A percentile compares a stretch with the other conserved stretches of the same genome.
Conservation (phyloP, 1,140 invertebrate species). For the Cotesia typhae region DNA sequence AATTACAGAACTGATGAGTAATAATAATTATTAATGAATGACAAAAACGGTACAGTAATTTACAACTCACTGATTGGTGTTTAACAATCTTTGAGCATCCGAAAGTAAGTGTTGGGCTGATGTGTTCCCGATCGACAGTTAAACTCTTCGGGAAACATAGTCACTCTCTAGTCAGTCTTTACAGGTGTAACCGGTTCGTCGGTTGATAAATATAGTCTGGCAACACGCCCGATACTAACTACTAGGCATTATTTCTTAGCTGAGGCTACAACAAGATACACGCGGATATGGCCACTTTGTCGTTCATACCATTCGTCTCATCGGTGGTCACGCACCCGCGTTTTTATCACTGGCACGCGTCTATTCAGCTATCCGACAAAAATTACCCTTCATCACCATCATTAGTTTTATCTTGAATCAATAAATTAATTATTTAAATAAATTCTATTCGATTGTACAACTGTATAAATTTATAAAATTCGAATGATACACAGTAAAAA, state of each 20-base stretch:
- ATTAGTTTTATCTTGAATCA: not conserved
- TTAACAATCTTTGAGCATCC: too few species aligned
- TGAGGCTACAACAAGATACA: constrained; percentile 33
- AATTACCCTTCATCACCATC: not conserved
- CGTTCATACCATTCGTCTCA: constrained; percentile 14
- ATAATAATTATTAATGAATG: too few species aligned
- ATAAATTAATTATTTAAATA: not conserved
- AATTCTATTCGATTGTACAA: too few species aligned
- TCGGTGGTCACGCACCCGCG: constrained; percentile 30
- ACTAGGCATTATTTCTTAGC: constrained; percentile 48
- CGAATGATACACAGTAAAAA: too few species aligned
- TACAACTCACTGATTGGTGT: too few species aligned
- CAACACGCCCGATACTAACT: constrained; percentile 51
- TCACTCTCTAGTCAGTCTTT: constrained; percentile 36
- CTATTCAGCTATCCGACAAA: not conserved
- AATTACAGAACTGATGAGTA: too few species aligned
- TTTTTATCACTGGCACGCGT: constrained; percentile 20
- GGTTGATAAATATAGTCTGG: constrained; percentile 59
- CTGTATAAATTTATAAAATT: too few species aligned
- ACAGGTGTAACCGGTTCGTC: constrained; percentile 55
- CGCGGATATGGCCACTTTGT: constrained; percentile 33
- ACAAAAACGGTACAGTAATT: too few species aligned
- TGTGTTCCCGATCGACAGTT: constrained; percentile 18
- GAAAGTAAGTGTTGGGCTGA: too few species aligned
- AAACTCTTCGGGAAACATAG: constrained; percentile 30